phyloP scores from a whole-genome alignment of 35 echinoderm and acorn worm species.

The Amphiura filiformis region DNA sequence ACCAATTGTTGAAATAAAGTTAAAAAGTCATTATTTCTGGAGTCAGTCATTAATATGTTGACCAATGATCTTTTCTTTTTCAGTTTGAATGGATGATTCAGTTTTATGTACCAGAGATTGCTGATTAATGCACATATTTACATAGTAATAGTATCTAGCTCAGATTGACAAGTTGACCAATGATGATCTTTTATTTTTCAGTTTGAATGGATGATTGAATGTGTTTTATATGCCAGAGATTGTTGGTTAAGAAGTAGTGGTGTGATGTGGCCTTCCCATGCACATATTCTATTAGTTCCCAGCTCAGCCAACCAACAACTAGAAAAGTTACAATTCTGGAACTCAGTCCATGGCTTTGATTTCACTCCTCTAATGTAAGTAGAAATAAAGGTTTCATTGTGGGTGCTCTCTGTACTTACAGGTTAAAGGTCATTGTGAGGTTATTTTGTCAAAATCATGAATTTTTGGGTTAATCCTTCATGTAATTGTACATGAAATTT shows the following conservation, averaged over 20 bases:
- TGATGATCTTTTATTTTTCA: too few species aligned
- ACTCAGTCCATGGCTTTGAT: slow-evolving; percentile 65
- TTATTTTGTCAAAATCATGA: too few species aligned
- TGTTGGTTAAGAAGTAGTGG: slow-evolving; percentile 51
- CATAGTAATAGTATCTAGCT: too few species aligned
- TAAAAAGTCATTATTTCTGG: too few species aligned
- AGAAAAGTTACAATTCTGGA: slow-evolving; percentile 52
- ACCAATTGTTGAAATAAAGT: too few species aligned
- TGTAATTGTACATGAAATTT: too few species aligned
- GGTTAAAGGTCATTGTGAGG: not conserved
- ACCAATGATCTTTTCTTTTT: not conserved
- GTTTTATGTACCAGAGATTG: too few species aligned
- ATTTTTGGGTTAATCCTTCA: too few species aligned
- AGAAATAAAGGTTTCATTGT: not conserved
- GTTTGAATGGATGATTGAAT: slow-evolving; percentile 86
- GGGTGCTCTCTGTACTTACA: not conserved
- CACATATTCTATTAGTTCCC: slow-evolving; percentile 44
- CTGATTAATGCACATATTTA: too few species aligned
- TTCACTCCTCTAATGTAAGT: slow-evolving; percentile 62
- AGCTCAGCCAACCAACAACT: slow-evolving; percentile 33
- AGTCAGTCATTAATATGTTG: not conserved
- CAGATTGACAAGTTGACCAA: too few species aligned
- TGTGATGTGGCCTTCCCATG: slow-evolving; percentile 68
- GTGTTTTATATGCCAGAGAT: slow-evolving; percentile 54
- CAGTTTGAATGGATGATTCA: too few species aligned